A percentile compares a stretch with the other conserved stretches of the same genome.
Evolutionary conservation across 53 echinoderm and acorn worm genomes (phyloP).

Genomic region (Glandiceps talaboti): DNA sequence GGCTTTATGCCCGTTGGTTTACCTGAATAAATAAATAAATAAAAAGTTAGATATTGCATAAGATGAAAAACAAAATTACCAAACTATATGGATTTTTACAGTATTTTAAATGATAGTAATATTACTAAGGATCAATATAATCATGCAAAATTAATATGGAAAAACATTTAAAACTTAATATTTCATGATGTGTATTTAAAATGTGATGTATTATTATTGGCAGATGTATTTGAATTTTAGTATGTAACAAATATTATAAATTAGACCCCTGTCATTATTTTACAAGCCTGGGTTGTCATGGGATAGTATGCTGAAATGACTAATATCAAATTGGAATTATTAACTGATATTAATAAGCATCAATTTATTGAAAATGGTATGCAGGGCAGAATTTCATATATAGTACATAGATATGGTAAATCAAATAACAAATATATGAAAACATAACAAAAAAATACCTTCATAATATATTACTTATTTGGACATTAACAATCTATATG

Average conservation of each 20-base stretch:
- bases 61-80: no score
- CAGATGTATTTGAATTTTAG: conserved; percentile 26
- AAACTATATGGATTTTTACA: conserved; percentile 15
- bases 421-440: conserved; percentile 1
- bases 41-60: no score
- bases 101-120: conserved; percentile 9
- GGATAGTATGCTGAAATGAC: background rate
- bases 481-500: no score
- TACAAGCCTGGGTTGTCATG: conserved; percentile 1
- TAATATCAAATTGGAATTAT: background rate
- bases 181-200: conserved; percentile 26
- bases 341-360: background rate
- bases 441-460: no score
- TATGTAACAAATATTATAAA: conserved; percentile 6
- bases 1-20: no score
- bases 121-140: conserved; percentile 20
- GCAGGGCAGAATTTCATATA: no score
- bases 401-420: background rate
- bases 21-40: no score
- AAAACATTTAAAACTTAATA: conserved; percentile 11
- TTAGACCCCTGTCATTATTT: conserved; percentile 1
- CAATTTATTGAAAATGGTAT: background rate
- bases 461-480: no score
- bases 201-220: conserved; percentile 18
- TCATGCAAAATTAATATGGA: conserved; percentile 27